Percentiles rank a stretch among this genome's conserved stretches.
These are phyloP conservation scores for Drosophila lini DNA, from an alignment of 1,140 invertebrate species.

Conservation along the genomic window DNA sequence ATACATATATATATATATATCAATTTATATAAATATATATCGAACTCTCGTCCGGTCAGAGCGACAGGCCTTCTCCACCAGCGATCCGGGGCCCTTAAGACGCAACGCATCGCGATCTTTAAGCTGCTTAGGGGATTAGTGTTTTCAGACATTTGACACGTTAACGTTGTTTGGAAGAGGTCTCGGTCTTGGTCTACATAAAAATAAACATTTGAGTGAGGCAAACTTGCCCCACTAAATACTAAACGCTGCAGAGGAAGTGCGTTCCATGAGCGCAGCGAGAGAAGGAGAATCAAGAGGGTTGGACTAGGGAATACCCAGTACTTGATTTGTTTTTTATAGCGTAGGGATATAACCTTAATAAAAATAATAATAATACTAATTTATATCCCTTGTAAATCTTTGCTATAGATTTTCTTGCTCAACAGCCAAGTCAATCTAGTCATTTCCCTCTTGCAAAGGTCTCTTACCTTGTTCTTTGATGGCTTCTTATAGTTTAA, in stretches of 20 bases:
- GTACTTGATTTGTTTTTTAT: background rate
- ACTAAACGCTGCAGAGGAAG: slow-evolving; percentile 63
- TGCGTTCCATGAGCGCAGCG: slow-evolving; percentile 41
- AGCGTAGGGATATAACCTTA: background rate
- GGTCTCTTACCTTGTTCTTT: background rate
- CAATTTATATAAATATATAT: slow-evolving; percentile 22
- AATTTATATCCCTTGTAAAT: too few species aligned
- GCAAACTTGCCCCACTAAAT: slow-evolving; percentile 66
- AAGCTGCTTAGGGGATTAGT: slow-evolving; percentile 82
- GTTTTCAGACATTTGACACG: slow-evolving; percentile 83
- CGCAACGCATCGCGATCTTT: slow-evolving; percentile 78
- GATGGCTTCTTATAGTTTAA: background rate
- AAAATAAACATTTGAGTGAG: slow-evolving; percentile 60
- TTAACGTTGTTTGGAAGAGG: slow-evolving; percentile 67
- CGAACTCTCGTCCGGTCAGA: slow-evolving; percentile 57
- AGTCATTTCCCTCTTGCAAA: background rate
- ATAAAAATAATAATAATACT: too few species aligned
- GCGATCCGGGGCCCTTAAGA: slow-evolving; percentile 29
- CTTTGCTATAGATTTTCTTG: background rate
- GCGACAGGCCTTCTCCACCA: slow-evolving; percentile 37
- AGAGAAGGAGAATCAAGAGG: background rate
- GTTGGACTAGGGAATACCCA: background rate
- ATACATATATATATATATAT: slow-evolving; percentile 17
- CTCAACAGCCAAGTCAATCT: background rate
- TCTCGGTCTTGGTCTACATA: slow-evolving; percentile 50